phyloP scores from a whole-genome alignment of 2,113 vertebrate species.

The Eptesicus fuscus region DNA sequence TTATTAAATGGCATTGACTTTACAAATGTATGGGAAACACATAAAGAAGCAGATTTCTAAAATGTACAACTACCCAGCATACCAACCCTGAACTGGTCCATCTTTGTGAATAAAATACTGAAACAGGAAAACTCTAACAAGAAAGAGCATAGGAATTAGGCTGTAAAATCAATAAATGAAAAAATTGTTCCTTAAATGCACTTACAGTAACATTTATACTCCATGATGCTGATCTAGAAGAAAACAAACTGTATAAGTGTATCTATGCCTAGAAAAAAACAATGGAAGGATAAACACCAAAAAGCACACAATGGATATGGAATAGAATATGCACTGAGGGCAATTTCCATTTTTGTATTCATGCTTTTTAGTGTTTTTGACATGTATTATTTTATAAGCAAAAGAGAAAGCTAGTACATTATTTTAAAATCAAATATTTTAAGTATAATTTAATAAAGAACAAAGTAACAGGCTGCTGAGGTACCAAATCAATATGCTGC shows the following conservation, averaged over 20 bases:
- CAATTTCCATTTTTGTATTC: not conserved
- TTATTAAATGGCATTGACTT: conserved; percentile 16
- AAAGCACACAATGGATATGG: not conserved
- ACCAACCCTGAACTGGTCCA: not conserved
- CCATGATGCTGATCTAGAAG: not conserved
- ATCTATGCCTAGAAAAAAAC: not conserved
- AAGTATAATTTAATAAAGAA: conserved; percentile 43
- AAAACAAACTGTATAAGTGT: not conserved
- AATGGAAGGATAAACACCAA: not conserved
- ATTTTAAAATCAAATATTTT: conserved; percentile 58
- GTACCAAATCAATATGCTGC: conserved; percentile 39
- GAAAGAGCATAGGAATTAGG: not conserved
- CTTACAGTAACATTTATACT: not conserved
- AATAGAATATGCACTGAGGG: not conserved
- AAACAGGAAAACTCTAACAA: not conserved
- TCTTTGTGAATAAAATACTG: not conserved
- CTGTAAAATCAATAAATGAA: not conserved
- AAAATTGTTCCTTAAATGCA: not conserved
- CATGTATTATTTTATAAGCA: conserved; percentile 19
- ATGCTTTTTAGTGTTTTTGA: not conserved
- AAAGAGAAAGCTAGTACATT: conserved; percentile 38
- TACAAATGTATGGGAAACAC: not conserved
- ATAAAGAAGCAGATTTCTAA: not conserved
- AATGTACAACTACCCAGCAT: not conserved
- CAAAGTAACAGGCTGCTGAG: conserved; percentile 18